These are phyloP conservation scores for Stegostoma tigrinum DNA, from an alignment of 2,113 vertebrate genomes.

Conservation along the genomic window DNA sequence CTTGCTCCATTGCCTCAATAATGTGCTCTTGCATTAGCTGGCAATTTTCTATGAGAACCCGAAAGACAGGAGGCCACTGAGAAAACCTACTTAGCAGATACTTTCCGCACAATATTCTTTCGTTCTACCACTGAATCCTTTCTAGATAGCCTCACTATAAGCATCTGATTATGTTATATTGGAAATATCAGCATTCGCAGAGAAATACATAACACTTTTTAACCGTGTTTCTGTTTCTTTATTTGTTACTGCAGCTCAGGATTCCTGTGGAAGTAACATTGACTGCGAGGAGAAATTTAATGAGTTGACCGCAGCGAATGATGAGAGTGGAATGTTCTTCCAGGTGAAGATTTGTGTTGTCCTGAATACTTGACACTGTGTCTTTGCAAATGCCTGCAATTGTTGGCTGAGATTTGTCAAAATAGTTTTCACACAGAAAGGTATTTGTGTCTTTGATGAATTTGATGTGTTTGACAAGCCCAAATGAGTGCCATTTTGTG, in stretches of 20 bases:
- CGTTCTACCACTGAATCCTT: background rate
- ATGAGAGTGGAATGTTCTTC: slow-evolving; percentile 48
- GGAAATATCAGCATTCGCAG: background rate
- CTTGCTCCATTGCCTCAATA: background rate
- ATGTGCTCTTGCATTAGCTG: background rate
- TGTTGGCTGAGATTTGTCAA: slow-evolving; percentile 69
- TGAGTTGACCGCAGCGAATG: slow-evolving; percentile 46
- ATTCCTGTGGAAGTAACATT: slow-evolving; percentile 49
- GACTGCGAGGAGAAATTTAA: slow-evolving; percentile 41
- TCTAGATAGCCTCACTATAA: background rate
- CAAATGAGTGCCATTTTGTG: slow-evolving; percentile 65
- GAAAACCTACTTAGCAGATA: background rate
- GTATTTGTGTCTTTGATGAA: slow-evolving; percentile 67
- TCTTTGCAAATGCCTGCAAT: slow-evolving; percentile 42
- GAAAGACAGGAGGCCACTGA: background rate
- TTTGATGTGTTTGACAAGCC: slow-evolving; percentile 62
- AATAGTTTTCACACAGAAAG: slow-evolving; percentile 69
- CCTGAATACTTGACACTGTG: slow-evolving; percentile 43
- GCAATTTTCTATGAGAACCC: background rate
- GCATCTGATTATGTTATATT: background rate
- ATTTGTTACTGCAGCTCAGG: slow-evolving; percentile 53
- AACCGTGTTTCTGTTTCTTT: slow-evolving; percentile 17
- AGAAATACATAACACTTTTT: background rate
- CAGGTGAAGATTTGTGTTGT: slow-evolving; percentile 62
- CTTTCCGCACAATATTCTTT: background rate